Conservation (phyloP, 2,113 vertebrate genomes). For the Perognathus longimembris region DNA sequence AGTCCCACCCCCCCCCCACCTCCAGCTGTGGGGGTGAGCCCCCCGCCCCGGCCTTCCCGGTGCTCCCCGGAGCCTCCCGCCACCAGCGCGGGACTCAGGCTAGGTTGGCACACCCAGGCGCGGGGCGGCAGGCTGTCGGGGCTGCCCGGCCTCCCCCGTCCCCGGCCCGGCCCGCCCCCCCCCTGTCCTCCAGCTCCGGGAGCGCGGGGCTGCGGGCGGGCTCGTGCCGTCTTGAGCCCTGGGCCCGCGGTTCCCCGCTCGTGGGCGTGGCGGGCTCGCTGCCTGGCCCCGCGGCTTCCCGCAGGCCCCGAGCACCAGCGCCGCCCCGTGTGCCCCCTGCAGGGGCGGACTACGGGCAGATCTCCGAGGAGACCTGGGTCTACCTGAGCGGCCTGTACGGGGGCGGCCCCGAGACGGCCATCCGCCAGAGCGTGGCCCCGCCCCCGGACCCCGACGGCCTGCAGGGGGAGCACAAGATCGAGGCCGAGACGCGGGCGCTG, state of each 20-base stretch:
- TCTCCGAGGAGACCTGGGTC: slow-evolving; percentile 97
- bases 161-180: too few species aligned
- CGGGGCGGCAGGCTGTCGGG: not conserved
- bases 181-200: too few species aligned
- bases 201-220: too few species aligned
- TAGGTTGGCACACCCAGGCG: not conserved
- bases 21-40: too few species aligned
- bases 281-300: not conserved
- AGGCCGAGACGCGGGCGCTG: slow-evolving; percentile 95
- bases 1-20: too few species aligned
- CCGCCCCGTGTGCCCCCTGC: not conserved
- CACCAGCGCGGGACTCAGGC: not conserved
- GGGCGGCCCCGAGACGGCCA: slow-evolving; percentile 95
- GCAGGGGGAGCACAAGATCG: slow-evolving; percentile 96
- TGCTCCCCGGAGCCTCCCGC: not conserved
- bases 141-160: too few species aligned
- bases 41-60: too few species aligned
- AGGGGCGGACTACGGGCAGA: slow-evolving; percentile 99
- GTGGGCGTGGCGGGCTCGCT: too few species aligned
- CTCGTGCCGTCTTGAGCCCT: too few species aligned
- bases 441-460: slow-evolving; percentile 88
- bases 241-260: too few species aligned
- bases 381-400: slow-evolving; percentile 94
- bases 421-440: slow-evolving; percentile 92
- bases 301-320: too few species aligned